Base-by-base conservation (phyloP, 2,797 vertebrate species). In the Neoniphon sammara region DNA sequence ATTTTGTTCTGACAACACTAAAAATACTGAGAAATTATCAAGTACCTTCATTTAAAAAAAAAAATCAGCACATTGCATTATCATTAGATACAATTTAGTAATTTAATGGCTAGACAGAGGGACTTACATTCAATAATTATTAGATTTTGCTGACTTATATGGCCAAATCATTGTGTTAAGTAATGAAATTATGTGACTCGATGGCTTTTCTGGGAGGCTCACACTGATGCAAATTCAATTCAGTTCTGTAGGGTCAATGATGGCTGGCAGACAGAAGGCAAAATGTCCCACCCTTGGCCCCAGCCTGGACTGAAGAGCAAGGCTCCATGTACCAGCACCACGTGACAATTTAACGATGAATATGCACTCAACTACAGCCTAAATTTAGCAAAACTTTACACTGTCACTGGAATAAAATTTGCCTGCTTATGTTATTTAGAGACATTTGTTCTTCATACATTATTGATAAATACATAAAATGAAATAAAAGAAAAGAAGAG, bases 181-280 rank as follows among this genome's bases (percentile, higher is more conserved):
- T 49, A 18, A 15, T 25, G 49, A 65, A 56, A 23, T 7, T 2
- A 20, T 46, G 14, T 44, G n/a, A 56, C 23, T 59, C 12, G 23
- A 39, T 36, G 39, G 46, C 42, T 42, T 46, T 42, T 25, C 11
- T 42, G 5, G 50, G 54, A n/a, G 17, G 18, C 25, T 57, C 5
- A n/a, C 11, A 54, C 23, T 18, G 6, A 50, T 21, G 21, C 18
- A 64, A 69, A 69, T 69, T 11, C 36, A 68, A 64, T 56, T 66
- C 44, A 39, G 9, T 42, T 42, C 50, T 34, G 20, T 65, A 63
- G 23, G 23, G 1, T 55, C 46, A 57, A 21, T 53, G 6, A 9
- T 12, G 42, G 30, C 25, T 7, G 52, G 17, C 61, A 59, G 54
- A 70, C 34, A 58, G 10, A 46, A 3, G 11, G 34, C 34, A 7